These are phyloP conservation scores for Alexandromys fortis DNA, from an alignment of 2,113 vertebrate genomes.

Conservation along the genomic window DNA sequence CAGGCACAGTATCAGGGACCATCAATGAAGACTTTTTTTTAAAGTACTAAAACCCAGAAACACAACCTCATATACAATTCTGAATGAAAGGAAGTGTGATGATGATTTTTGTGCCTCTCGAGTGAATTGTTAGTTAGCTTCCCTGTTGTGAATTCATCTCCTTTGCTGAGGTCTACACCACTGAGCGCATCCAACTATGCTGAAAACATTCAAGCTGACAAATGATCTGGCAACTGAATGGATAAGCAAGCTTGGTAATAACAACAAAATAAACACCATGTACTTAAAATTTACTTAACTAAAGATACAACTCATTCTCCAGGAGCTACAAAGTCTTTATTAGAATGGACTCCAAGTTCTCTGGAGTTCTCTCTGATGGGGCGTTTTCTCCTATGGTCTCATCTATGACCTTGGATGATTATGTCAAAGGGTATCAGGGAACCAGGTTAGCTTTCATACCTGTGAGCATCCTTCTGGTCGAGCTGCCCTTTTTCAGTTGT, in stretches of 20 bases:
- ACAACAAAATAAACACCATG: background rate
- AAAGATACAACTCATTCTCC: slow-evolving; percentile 77
- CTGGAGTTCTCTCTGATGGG: background rate
- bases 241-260: background rate
- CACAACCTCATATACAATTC: background rate
- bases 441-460: background rate
- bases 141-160: slow-evolving; percentile 45
- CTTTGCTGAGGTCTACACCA: slow-evolving; percentile 72
- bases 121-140: slow-evolving; percentile 63
- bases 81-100: slow-evolving; percentile 29
- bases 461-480: background rate
- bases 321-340: slow-evolving; percentile 63
- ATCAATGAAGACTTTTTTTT: slow-evolving; percentile 10
- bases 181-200: slow-evolving; percentile 54
- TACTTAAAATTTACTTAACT: slow-evolving; percentile 65
- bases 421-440: background rate
- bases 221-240: background rate
- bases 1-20: background rate
- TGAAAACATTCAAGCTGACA: background rate
- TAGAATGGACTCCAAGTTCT: slow-evolving; percentile 54
- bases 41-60: background rate
- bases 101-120: background rate
- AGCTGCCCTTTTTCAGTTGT: background rate
- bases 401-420: background rate
- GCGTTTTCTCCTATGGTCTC: background rate